Conservation (phyloP, 2,797 vertebrate species). For the Ctenopoma kingsleyae region DNA sequence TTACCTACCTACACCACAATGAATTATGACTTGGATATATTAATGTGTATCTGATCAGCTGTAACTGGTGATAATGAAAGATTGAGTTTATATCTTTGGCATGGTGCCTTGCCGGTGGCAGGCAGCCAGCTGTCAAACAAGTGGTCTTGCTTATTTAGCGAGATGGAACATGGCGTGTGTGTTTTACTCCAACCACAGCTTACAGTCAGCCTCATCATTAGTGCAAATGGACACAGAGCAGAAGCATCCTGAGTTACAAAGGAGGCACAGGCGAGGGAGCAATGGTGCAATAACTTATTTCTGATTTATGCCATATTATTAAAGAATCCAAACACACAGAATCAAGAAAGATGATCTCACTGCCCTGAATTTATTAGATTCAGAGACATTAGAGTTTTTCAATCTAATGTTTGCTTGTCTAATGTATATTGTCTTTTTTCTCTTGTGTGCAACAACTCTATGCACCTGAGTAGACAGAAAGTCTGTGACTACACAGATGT, state of each 20-base stretch:
- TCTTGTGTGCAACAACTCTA: constrained; percentile 12
- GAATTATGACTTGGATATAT: constrained; percentile 13
- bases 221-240: constrained; percentile 27
- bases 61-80: constrained; percentile 48
- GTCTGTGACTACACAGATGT: neutral
- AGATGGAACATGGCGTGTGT: constrained; percentile 39
- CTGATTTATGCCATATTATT: constrained; percentile 1
- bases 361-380: neutral
- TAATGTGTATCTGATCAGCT: constrained; percentile 37
- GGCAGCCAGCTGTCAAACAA: constrained; percentile 49
- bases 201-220: constrained; percentile 30
- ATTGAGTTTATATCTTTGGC: constrained; percentile 43
- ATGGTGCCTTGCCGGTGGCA: constrained; percentile 24
- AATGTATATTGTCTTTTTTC: constrained; percentile 2
- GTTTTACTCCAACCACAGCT: constrained; percentile 27
- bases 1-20: constrained; percentile 2
- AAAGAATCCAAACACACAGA: constrained; percentile 3
- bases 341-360: neutral
- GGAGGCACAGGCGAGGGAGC: constrained; percentile 1
- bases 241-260: constrained; percentile 26
- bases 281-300: neutral
- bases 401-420: neutral
- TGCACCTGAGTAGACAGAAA: neutral
- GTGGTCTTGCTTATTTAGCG: constrained; percentile 38
- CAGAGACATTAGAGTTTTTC: too few species aligned